These are phyloP conservation scores for Eupithecia subfuscata DNA, from an alignment of 2,888 invertebrate species.

Conservation along the genomic window DNA sequence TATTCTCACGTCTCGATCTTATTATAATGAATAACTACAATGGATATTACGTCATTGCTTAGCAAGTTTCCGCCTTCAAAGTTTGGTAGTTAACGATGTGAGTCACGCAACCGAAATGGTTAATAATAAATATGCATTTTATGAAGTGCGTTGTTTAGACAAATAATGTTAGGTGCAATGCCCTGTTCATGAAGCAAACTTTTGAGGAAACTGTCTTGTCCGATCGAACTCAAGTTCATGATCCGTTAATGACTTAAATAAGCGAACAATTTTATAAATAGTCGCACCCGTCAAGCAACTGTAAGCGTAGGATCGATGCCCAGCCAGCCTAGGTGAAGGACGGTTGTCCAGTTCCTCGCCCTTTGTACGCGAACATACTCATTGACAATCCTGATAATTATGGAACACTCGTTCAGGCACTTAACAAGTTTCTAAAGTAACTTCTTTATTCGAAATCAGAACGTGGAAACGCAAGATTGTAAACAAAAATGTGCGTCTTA, in stretches of 20 bases:
- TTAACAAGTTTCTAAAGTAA: not conserved
- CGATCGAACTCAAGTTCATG: slow-evolving; percentile 29
- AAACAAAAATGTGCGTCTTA: slow-evolving; percentile 8
- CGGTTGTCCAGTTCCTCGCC: slow-evolving; percentile 73
- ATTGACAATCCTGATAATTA: slow-evolving; percentile 51
- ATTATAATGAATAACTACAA: slow-evolving; percentile 79
- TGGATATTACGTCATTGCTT: slow-evolving; percentile 81
- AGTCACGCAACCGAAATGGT: slow-evolving; percentile 78
- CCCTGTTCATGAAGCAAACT: slow-evolving; percentile 49
- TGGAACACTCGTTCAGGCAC: slow-evolving; percentile 7
- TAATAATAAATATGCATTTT: slow-evolving; percentile 66
- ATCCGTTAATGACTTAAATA: slow-evolving; percentile 56
- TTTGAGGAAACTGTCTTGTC: slow-evolving; percentile 34
- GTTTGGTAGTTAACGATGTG: slow-evolving; percentile 77
- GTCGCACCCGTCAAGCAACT: slow-evolving; percentile 68
- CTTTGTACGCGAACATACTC: slow-evolving; percentile 54
- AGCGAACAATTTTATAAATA: slow-evolving; percentile 73
- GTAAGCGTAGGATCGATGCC: slow-evolving; percentile 73
- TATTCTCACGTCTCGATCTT: slow-evolving; percentile 79
- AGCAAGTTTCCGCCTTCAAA: slow-evolving; percentile 80
- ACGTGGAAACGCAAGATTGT: slow-evolving; percentile 3
- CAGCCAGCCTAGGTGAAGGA: slow-evolving; percentile 78
- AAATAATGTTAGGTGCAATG: slow-evolving; percentile 57
- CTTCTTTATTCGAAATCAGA: slow-evolving; percentile 3
- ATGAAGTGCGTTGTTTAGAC: slow-evolving; percentile 51